Evolutionary conservation across 2,888 invertebrate genomes (phyloP), one percentile per base, ranked within the genome.

Genomic region (Entomobrya multifasciata): DNA sequence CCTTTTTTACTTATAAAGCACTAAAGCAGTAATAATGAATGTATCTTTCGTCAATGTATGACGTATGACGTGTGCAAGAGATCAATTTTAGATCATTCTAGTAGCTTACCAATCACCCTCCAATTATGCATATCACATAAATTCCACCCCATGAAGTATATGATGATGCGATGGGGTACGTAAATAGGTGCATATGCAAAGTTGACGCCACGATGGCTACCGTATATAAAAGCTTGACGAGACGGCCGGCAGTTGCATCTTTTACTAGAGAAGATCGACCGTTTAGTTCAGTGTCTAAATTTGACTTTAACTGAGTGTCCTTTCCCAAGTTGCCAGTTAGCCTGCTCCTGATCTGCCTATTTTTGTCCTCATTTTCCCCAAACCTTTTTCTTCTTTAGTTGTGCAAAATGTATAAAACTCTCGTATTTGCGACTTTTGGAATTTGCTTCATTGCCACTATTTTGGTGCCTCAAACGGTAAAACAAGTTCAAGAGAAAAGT

Each of bases 181-280:
- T n/a, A n/a, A n/a, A n/a, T n/a, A n/a, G n/a, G n/a, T n/a, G n/a
- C n/a, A n/a, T 49, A 77, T 57, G 65, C 55, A 60, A 78, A 79
- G 62, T 70, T 41, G 76, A 76, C 62, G 83, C 83, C 76, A 25
- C 1, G 74, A 52, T 84, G 77, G 72, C 78, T 85, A 30, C 20
- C 15, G 36, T 49, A 25, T 79, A 79, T 85, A 85, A 79, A 85
- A 85, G 41, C 13, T n/a, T n/a, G 85, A 22, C 52, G 76, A 47
- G 47, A 70, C 70, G 52, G 49, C 44, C 67, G 84, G 36, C 77
- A 36, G 10, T 65, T 72, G 72, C 47, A 81, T 72, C 72, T 44
- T 72, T 60, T 13, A n/a, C 25, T 15, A 15, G 15, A 25, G 47
- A 70, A 49, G 47, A 47, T 81, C n/a, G 80, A 55, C 41, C 6